Conservation (phyloP, 2,113 vertebrate species). For the Ophthalmolycus amberensis region DNA sequence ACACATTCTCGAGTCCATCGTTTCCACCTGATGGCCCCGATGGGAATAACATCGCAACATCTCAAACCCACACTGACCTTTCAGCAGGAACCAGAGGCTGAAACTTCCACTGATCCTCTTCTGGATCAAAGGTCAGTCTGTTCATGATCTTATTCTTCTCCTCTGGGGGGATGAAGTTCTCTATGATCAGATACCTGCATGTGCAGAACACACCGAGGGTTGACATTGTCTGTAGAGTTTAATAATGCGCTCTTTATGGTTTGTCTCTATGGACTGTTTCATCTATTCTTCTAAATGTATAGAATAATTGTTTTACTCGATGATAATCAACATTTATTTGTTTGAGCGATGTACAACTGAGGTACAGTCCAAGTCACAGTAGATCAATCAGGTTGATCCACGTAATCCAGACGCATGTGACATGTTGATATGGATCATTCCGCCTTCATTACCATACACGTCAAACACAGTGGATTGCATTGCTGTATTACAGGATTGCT, state of each 20-base stretch:
- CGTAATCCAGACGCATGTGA: no score
- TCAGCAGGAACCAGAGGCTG: constrained; percentile 91
- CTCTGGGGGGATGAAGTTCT: constrained; percentile 98
- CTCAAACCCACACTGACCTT: constrained; percentile 80
- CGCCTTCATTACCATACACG: no score
- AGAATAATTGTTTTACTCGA: background rate
- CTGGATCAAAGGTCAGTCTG: constrained; percentile 91
- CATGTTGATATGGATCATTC: background rate
- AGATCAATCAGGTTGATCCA: background rate
- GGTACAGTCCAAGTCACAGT: background rate
- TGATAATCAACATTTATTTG: background rate
- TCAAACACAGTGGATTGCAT: background rate
- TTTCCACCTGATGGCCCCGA: background rate
- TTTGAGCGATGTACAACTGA: background rate
- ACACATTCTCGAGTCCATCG: constrained; percentile 6
- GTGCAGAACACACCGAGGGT: background rate
- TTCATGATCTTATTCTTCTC: constrained; percentile 99
- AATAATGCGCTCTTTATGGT: background rate
- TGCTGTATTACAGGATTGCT: background rate
- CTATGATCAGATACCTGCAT: constrained; percentile 95
- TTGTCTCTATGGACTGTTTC: background rate
- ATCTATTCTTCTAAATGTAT: background rate
- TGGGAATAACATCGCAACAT: background rate
- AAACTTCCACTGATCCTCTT: constrained; percentile 98
- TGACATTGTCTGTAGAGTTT: no score